Percentiles rank a stretch among this genome's conserved stretches.
Evolutionary conservation across 2,888 invertebrate genomes (phyloP).

Genomic region (Stenchaetothrips biformis): DNA sequence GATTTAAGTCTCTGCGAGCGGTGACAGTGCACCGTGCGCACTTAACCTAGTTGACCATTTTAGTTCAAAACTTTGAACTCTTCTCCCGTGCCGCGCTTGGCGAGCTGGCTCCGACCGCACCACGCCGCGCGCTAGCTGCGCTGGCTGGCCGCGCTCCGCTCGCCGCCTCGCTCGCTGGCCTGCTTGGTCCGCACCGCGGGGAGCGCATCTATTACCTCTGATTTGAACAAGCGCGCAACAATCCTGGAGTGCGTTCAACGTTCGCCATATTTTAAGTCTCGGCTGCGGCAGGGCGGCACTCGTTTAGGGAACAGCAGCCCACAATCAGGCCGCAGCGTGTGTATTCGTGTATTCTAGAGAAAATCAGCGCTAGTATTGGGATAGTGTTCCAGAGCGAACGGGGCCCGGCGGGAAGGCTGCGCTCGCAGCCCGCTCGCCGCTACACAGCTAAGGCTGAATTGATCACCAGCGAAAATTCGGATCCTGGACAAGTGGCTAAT

Average conservation of each 20-base stretch:
- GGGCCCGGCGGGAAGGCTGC: background rate
- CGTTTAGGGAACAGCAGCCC: background rate
- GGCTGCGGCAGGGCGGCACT: background rate
- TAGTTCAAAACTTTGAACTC: too few relatives aligned
- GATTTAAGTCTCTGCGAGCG: too few relatives aligned
- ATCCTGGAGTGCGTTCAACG: background rate
- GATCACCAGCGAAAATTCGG: background rate
- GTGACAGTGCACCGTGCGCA: too few relatives aligned
- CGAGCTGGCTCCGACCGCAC: background rate
- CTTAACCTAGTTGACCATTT: too few relatives aligned
- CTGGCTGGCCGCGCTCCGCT: background rate
- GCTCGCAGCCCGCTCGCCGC: background rate
- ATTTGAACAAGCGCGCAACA: conserved; percentile 10
- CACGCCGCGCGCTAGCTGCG: background rate
- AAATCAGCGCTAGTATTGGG: background rate
- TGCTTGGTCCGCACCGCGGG: background rate
- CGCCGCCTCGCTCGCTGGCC: background rate
- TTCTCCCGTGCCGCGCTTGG: too few relatives aligned
- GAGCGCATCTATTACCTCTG: conserved; percentile 16
- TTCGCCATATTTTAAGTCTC: background rate
- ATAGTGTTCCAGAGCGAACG: background rate
- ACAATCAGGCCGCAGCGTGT: background rate
- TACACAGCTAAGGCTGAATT: background rate
- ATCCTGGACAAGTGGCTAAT: background rate
- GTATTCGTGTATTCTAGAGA: background rate